Percentiles rank a stretch among this genome's conserved stretches.
These are phyloP conservation scores for Mimas tiliae DNA, from an alignment of 2,888 invertebrate genomes.

Conservation along the genomic window DNA sequence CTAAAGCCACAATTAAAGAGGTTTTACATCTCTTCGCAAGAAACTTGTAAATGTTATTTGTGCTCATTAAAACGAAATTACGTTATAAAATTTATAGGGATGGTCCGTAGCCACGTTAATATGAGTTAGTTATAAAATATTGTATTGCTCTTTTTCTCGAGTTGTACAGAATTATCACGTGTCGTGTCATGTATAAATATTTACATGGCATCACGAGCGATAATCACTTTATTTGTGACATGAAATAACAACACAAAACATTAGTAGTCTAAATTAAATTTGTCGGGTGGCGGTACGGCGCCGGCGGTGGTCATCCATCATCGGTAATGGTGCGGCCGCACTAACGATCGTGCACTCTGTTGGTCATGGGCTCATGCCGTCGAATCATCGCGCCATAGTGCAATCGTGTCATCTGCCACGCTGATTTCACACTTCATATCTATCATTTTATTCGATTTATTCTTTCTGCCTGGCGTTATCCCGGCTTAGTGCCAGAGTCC, in stretches of 20 bases:
- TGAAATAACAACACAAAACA: constrained; percentile 55
- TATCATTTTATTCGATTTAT: neutral
- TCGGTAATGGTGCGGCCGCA: constrained; percentile 70
- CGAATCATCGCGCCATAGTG: constrained; percentile 18
- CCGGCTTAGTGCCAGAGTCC: no score
- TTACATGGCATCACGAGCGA: constrained; percentile 35
- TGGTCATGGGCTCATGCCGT: constrained; percentile 35
- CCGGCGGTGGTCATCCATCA: constrained; percentile 77
- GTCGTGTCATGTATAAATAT: constrained; percentile 20
- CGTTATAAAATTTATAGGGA: constrained; percentile 74
- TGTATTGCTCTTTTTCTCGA: neutral
- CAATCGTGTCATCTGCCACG: neutral
- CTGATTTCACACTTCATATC: neutral
- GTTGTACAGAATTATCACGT: neutral
- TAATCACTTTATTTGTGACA: constrained; percentile 57
- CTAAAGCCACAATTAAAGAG: constrained; percentile 71
- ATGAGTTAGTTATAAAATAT: constrained; percentile 49
- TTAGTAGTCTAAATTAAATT: constrained; percentile 81
- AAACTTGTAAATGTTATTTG: constrained; percentile 78
- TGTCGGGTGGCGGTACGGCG: constrained; percentile 73
- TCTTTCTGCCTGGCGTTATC: no score
- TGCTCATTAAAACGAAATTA: constrained; percentile 75
- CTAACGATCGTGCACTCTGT: constrained; percentile 70
- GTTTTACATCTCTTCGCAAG: constrained; percentile 73
- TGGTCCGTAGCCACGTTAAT: constrained; percentile 64